phyloP scores from a whole-genome alignment of 35 echinoderm and acorn worm genomes.

The Eucidaris tribuloides region DNA sequence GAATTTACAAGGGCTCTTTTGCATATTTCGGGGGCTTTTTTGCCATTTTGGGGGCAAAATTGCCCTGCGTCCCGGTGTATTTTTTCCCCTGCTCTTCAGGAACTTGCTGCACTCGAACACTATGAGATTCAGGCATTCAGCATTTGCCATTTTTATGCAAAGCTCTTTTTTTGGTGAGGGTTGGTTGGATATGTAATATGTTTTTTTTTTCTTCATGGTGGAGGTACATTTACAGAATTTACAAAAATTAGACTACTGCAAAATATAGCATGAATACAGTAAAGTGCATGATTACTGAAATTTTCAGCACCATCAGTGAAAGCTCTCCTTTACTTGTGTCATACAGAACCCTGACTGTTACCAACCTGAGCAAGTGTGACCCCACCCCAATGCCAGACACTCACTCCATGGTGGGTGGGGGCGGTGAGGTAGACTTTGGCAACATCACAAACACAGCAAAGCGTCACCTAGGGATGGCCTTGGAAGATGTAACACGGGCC shows the following conservation, averaged over 20 bases:
- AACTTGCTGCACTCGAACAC: too few relatives aligned
- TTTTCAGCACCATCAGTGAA: not conserved
- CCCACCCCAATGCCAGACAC: constrained; percentile 24
- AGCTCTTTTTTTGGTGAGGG: not conserved
- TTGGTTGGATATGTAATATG: not conserved
- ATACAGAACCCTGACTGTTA: constrained; percentile 10
- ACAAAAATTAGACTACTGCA: not conserved
- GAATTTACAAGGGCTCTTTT: too few relatives aligned
- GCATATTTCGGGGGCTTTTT: too few relatives aligned
- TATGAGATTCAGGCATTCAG: too few relatives aligned
- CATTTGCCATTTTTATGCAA: too few relatives aligned
- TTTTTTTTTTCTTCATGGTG: not conserved
- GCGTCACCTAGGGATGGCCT: constrained; percentile 51
- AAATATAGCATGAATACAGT: not conserved
- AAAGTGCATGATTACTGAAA: not conserved
- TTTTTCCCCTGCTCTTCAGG: too few relatives aligned
- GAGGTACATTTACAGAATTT: not conserved
- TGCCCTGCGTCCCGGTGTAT: too few relatives aligned
- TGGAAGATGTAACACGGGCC: constrained; percentile 27
- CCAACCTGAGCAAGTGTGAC: not conserved
- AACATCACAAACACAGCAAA: constrained; percentile 13
- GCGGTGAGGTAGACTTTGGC: constrained; percentile 22
- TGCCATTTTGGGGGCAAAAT: too few relatives aligned
- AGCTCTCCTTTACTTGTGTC: not conserved
- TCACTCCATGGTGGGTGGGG: not conserved